These are phyloP conservation scores for Chionomys nivalis DNA, from an alignment of 2,113 vertebrate species.

Conservation along the genomic window DNA sequence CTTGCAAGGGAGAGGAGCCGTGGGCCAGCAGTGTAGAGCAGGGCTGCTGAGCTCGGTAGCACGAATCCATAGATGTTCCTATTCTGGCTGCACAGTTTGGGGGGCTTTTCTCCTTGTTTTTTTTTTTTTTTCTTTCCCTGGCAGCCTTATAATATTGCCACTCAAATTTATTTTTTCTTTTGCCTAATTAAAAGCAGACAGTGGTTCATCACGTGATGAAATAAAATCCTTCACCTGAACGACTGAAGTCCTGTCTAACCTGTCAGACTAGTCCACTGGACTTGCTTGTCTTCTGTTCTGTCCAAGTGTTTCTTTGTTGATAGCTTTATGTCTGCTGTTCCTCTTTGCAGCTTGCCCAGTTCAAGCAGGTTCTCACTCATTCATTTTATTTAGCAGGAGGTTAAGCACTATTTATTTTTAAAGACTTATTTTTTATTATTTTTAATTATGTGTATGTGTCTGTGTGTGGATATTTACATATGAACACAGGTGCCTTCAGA, in stretches of 20 bases:
- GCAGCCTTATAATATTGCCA: not conserved
- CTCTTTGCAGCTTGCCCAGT: not conserved
- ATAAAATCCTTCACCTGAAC: not conserved
- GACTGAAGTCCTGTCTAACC: not conserved
- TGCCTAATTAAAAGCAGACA: slow-evolving; percentile 30
- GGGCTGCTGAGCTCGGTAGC: not conserved
- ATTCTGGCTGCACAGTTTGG: not conserved
- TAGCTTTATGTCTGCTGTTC: not conserved
- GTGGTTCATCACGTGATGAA: not conserved
- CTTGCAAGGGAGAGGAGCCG: not conserved
- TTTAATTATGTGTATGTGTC: not conserved
- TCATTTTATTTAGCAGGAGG: not conserved
- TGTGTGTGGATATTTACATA: not conserved
- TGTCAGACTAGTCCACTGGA: not conserved
- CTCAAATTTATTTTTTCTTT: slow-evolving; percentile 25
- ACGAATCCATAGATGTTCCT: not conserved
- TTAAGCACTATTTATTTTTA: not conserved
- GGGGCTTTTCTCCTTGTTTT: not conserved
- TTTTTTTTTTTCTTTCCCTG: not conserved
- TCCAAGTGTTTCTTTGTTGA: not conserved
- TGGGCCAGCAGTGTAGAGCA: not conserved
- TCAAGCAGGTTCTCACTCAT: not conserved
- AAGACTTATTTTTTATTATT: not conserved
- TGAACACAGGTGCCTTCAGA: not conserved
- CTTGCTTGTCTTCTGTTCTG: not conserved